A percentile compares a stretch with the other conserved stretches of the same genome.
These are phyloP conservation scores for Nineta flava DNA, from an alignment of 2,888 invertebrate species.

Conservation along the genomic window DNA sequence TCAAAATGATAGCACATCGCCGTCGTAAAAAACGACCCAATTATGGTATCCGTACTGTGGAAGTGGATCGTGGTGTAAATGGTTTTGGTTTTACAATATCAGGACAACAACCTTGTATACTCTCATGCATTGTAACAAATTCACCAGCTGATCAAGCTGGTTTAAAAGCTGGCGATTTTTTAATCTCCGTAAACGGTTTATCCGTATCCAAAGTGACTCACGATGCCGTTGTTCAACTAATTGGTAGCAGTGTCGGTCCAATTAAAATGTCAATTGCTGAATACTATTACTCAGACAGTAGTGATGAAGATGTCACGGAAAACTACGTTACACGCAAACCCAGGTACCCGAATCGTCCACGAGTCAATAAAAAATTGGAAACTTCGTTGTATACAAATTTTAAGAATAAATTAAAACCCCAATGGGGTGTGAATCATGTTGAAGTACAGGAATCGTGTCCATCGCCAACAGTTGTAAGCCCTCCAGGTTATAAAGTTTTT, in stretches of 20 bases:
- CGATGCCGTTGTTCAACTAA: constrained; percentile 81
- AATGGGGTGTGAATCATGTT: constrained; percentile 8
- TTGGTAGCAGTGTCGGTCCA: constrained; percentile 71
- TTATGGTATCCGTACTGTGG: constrained; percentile 65
- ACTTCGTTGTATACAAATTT: not conserved
- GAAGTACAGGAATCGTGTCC: constrained; percentile 12
- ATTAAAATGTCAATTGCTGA: constrained; percentile 77
- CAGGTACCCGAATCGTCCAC: constrained; percentile 38
- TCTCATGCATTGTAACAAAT: constrained; percentile 81
- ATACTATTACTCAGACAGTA: constrained; percentile 72
- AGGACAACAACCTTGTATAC: constrained; percentile 88
- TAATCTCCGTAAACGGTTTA: constrained; percentile 81
- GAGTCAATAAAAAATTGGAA: constrained; percentile 8
- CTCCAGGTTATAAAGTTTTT: constrained; percentile 48
- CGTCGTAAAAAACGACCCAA: constrained; percentile 54
- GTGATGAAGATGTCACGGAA: constrained; percentile 53
- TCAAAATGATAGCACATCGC: constrained; percentile 40
- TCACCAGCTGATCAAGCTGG: constrained; percentile 86
- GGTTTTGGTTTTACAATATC: constrained; percentile 98
- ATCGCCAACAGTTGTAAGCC: constrained; percentile 6
- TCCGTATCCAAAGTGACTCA: constrained; percentile 86
- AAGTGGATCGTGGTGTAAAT: constrained; percentile 69
- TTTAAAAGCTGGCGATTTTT: constrained; percentile 78
- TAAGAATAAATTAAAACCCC: constrained; percentile 10
- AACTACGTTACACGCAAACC: constrained; percentile 37